These are phyloP conservation scores for Megaceryle torquata DNA, from an alignment of 2,113 vertebrate genomes.

Conservation along the genomic window DNA sequence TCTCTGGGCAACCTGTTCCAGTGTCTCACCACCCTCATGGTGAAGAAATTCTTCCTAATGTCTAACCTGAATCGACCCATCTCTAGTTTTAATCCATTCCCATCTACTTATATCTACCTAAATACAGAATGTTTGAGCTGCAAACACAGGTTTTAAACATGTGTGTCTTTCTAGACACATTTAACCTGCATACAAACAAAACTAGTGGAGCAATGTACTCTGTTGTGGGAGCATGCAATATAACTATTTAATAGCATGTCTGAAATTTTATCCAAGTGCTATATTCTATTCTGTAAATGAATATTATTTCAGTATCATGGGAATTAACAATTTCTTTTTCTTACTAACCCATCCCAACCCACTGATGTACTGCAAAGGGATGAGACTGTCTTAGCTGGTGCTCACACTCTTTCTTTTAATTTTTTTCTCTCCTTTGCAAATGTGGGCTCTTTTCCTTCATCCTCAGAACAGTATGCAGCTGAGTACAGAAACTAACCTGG, in stretches of 20 bases:
- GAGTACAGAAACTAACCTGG: not conserved
- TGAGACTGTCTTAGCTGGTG: not conserved
- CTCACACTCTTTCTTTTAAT: not conserved
- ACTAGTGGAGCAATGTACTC: not conserved
- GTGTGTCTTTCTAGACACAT: not conserved
- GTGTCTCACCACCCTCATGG: no score
- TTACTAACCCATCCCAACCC: not conserved
- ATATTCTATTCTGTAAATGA: not conserved
- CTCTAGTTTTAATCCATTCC: no score
- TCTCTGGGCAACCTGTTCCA: no score
- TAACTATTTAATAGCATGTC: not conserved
- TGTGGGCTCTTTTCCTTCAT: not conserved
- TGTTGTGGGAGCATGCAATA: not conserved
- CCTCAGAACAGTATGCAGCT: not conserved
- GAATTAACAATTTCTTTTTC: not conserved
- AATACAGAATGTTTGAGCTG: not conserved
- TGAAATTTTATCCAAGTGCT: not conserved
- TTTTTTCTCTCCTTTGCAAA: not conserved
- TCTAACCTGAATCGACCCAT: no score
- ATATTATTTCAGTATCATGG: not conserved
- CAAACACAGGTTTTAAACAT: not conserved
- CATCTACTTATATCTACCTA: not conserved
- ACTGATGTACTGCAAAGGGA: not conserved
- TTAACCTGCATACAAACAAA: not conserved
- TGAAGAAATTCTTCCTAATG: no score